Evolutionary conservation across 2,113 vertebrate genomes (phyloP).

Genomic region (Sinocyclocheilus rhinocerous): DNA sequence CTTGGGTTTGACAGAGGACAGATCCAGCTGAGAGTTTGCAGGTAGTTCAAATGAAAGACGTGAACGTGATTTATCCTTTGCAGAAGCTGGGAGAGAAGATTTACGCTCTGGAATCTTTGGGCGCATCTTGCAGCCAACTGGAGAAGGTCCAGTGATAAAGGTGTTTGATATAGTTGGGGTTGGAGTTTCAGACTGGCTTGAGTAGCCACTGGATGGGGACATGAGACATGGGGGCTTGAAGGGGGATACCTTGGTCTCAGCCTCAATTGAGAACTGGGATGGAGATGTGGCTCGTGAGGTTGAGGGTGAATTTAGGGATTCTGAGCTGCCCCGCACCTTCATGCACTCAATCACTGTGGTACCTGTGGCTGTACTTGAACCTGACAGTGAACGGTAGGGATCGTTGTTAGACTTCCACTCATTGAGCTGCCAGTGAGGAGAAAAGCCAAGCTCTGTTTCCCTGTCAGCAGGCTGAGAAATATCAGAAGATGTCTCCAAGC

Average conservation of each 20-base stretch:
- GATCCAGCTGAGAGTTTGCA: slow-evolving; percentile 82
- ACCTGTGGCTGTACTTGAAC: slow-evolving; percentile 92
- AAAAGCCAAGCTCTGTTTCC: slow-evolving; percentile 73
- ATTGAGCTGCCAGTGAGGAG: slow-evolving; percentile 83
- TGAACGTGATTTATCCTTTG: slow-evolving; percentile 86
- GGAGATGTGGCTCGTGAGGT: slow-evolving; percentile 89
- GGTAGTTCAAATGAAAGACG: slow-evolving; percentile 91
- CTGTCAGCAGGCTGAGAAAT: slow-evolving; percentile 73
- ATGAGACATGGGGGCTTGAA: slow-evolving; percentile 87
- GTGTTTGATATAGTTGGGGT: slow-evolving; percentile 86
- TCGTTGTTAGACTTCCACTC: slow-evolving; percentile 86
- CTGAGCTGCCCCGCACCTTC: slow-evolving; percentile 86
- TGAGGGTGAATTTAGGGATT: slow-evolving; percentile 88
- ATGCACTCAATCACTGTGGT: slow-evolving; percentile 88
- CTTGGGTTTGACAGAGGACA: slow-evolving; percentile 87
- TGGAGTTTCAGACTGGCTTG: slow-evolving; percentile 96
- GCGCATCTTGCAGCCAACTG: slow-evolving; percentile 80
- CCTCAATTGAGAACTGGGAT: slow-evolving; percentile 85
- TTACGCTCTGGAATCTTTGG: slow-evolving; percentile 95
- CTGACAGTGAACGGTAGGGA: slow-evolving; percentile 88
- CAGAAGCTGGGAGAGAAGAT: slow-evolving; percentile 88
- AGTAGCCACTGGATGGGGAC: slow-evolving; percentile 98
- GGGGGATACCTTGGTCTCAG: slow-evolving; percentile 85
- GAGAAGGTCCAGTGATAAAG: slow-evolving; percentile 73
- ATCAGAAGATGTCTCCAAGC: slow-evolving; percentile 59